These are phyloP conservation scores for Philereme transversata DNA, from an alignment of 2,888 invertebrate genomes.

Conservation along the genomic window DNA sequence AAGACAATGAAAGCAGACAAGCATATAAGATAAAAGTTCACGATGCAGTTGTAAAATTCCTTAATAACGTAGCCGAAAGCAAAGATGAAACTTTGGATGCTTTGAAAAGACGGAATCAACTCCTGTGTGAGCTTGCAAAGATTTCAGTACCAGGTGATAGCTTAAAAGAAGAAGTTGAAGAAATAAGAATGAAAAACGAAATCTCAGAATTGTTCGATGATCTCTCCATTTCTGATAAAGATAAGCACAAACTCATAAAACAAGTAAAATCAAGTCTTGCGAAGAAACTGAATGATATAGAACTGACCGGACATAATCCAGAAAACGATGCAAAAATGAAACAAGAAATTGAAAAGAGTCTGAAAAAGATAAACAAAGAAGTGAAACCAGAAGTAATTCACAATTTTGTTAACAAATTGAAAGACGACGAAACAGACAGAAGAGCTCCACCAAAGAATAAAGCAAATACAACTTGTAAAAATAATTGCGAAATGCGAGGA, in stretches of 20 bases:
- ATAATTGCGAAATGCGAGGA: not conserved
- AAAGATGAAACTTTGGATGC: conserved; percentile 38
- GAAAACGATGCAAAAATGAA: conserved; percentile 53
- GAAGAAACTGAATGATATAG: conserved; percentile 54
- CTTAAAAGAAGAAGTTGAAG: conserved; percentile 55
- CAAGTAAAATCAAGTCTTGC: conserved; percentile 49
- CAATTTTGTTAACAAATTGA: conserved; percentile 51
- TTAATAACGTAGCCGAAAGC: conserved; percentile 34
- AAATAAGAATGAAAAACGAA: conserved; percentile 58
- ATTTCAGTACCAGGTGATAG: conserved; percentile 51
- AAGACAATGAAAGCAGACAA: conserved; percentile 48
- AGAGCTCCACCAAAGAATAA: conserved; percentile 31
- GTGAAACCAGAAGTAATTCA: conserved; percentile 42
- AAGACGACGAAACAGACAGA: conserved; percentile 44
- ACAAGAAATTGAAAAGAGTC: conserved; percentile 47
- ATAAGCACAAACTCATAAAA: conserved; percentile 35
- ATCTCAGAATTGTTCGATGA: conserved; percentile 53
- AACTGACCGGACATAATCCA: conserved; percentile 48
- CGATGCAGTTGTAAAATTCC: conserved; percentile 47
- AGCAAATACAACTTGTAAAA: not conserved
- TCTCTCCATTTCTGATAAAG: conserved; percentile 36
- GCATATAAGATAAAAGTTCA: conserved; percentile 51
- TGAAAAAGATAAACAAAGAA: conserved; percentile 48
- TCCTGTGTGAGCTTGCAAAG: conserved; percentile 59
- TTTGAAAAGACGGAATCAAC: conserved; percentile 51